Base-by-base conservation (phyloP, 2,113 vertebrate genomes). In the Melanotaenia duboulayi region DNA sequence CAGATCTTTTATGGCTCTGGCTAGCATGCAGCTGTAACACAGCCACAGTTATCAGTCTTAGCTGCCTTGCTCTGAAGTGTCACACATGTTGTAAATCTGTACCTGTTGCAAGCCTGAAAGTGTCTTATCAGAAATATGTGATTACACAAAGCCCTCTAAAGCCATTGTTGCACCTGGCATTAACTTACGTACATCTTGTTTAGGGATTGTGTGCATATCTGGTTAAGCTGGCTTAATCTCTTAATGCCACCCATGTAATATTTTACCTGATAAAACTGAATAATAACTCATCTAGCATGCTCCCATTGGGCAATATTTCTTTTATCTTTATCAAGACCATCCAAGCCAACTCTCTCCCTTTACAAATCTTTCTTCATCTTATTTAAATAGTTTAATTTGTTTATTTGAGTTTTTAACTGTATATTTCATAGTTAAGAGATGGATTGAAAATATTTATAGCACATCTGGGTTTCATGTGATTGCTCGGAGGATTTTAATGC, bases 81-180 rank as follows among this genome's bases (percentile, higher is more conserved):
- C 40, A n/a, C 52, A 57, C 65, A 65, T 65, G 55, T 70, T 55
- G 19, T 52, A 65, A 76, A 86, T 78, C 80, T 80, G 42, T 66
- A 76, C 63, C 64, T 81, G 51, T 59, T 65, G 68, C 65, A 65
- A 46, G 46, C 65, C 71, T 58, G 50, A 58, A 59, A 74, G 35
- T 62, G 49, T 56, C 75, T 87, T 89, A 89, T 89, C 81, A 78
- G 73, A 60, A 66, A 66, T 19, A 69, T 52, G 35, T 73, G 70
- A 87, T 87, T 80, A 75, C 60, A 63, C 76, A 81, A 85, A 85
- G 68, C 74, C 71, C 65, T 77, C 24, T 77, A 65, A 81, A 75
- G 66, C 71, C 64, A 61, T 61, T 39, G 17, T 52, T 84, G 55
- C 24, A 58, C 64, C 50, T 64, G 69, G 60, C 35, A 72, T 74